Evolutionary conservation across 2,888 invertebrate species (phyloP).

Genomic region (Drosophila neotestacea): DNA sequence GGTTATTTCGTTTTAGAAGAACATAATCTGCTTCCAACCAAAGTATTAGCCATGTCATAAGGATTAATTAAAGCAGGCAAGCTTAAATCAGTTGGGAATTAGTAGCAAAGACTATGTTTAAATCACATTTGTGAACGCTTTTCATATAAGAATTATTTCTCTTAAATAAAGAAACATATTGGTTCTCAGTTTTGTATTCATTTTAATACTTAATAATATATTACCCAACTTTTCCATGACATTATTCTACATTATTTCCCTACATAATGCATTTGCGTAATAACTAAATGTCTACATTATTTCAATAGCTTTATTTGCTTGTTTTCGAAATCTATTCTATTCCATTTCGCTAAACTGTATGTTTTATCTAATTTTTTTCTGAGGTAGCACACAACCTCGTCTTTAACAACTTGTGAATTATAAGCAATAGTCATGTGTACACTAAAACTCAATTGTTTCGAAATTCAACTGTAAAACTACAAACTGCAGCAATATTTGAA

Average conservation of each 20-base stretch:
- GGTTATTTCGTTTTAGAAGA: not conserved
- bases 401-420: not conserved
- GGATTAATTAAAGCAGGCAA: not conserved
- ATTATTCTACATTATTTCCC: no score
- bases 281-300: no score
- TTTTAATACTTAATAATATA: not conserved
- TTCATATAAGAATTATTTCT: no score
- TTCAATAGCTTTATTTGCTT: not conserved
- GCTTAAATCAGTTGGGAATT: constrained; percentile 14
- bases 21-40: not conserved
- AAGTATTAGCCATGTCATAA: not conserved
- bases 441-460: not conserved
- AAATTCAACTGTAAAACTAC: constrained; percentile 1
- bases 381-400: no score
- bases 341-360: not conserved
- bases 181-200: not conserved
- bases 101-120: not conserved
- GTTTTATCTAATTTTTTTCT: not conserved
- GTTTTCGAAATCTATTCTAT: no score
- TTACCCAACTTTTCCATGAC: no score
- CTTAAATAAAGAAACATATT: no score
- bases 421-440: not conserved
- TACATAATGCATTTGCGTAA: no score
- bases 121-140: not conserved
- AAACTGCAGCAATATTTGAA: constrained; percentile 1